Base-by-base conservation (phyloP, 37 sponge, comb jelly and placozoan genomes). In the Crambe crambe region DNA sequence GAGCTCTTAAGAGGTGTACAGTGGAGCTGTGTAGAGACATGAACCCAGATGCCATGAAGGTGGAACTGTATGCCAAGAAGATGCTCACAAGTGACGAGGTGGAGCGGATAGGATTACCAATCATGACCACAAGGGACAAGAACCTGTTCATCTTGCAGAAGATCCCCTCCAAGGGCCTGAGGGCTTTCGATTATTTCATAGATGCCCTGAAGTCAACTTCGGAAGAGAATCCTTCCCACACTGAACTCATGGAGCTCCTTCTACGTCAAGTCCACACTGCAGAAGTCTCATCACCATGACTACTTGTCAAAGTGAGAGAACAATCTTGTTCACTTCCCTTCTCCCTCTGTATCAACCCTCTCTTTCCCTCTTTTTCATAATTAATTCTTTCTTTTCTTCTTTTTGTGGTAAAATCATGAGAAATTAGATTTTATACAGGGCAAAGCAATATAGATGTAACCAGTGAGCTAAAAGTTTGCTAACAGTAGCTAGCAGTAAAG, bases 21-120 rank as follows among this genome's bases (percentile, higher is more conserved):
- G 86, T 86, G 23, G 68, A 78, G 40, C 66, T 86, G 43, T 42
- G 56, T 23, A 10, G 32, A 3, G 27, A 72, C 41, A 86, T 86
- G 80, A 73, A 86, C 74, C 86, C 86, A 2, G 80, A 78, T 34
- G 56, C 20, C 42, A 56, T 86, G 80, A 70, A 72, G 32, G 29
- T 43, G n/a, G 36, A 22, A 17, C 57, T 86, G 6, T 86, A 41
- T 42, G 26, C 56, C 30, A 78, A 51, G 34, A 21, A 73, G 21
- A 40, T 86, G 65, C 66, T 86, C 26, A 86, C 80, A 22, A 61
- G 15, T 9, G 86, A 86, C 57, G 86, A 86, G 27, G 35, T 73
- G 30, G 86, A 86, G 36, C 64, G 75, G 15, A 25, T 86, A 15
- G 42, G 41, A 31, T 80, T 86, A 18, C 86, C 80, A 9, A 31